Percentiles rank a stretch among this genome's conserved stretches.
These are phyloP conservation scores for Echeneis naucrates DNA, from an alignment of 2,797 vertebrate genomes.

Conservation along the genomic window DNA sequence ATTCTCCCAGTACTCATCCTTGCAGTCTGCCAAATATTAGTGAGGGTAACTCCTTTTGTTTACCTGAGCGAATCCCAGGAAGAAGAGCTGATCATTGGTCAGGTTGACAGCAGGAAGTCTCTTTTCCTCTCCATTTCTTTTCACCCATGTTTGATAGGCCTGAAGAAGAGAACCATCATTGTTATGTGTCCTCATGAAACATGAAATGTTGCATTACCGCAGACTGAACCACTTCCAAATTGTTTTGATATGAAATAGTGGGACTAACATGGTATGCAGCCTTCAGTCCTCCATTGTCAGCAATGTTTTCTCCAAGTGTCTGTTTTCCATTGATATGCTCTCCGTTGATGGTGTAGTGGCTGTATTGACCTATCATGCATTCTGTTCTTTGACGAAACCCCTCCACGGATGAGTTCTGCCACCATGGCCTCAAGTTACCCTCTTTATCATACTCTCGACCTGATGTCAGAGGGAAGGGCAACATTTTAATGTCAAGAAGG, in stretches of 20 bases:
- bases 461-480: constrained; percentile 51
- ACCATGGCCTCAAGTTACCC: constrained; percentile 95
- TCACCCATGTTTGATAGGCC: constrained; percentile 93
- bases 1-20: neutral
- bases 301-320: constrained; percentile 97
- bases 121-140: constrained; percentile 90
- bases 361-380: constrained; percentile 95
- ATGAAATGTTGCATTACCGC: neutral
- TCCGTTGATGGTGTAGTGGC: constrained; percentile 89
- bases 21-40: neutral
- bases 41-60: neutral
- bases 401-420: constrained; percentile 95
- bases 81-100: constrained; percentile 97
- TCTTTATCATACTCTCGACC: constrained; percentile 97
- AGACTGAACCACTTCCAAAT: no score
- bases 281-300: constrained; percentile 96
- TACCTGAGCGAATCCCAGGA: constrained; percentile 97
- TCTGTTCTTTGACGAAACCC: constrained; percentile 93
- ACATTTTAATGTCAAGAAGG: neutral
- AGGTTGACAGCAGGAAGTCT: constrained; percentile 92
- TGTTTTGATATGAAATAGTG: no score
- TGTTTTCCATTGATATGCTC: constrained; percentile 95
- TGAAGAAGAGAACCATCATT: constrained; percentile 55
- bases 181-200: neutral
- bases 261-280: constrained; percentile 93